Evolutionary conservation across 2,888 invertebrate species (phyloP).

Genomic region (Lamproptera curius): DNA sequence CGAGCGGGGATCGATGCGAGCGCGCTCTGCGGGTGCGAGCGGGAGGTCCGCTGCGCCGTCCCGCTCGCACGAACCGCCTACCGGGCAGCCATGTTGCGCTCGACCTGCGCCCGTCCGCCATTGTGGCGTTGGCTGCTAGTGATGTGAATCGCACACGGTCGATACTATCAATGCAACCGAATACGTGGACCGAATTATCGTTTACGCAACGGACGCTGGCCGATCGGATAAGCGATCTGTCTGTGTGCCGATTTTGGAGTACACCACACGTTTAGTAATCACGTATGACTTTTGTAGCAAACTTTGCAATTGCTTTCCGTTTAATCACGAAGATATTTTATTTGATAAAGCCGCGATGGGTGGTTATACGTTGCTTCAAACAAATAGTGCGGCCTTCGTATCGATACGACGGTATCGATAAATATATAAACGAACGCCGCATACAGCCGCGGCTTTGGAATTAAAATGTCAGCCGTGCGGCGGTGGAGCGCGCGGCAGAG

Average conservation of each 20-base stretch:
- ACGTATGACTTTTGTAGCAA: no score
- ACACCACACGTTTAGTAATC: no score
- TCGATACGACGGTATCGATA: slow-evolving; percentile 62
- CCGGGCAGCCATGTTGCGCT: slow-evolving; percentile 78
- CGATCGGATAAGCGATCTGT: slow-evolving; percentile 26
- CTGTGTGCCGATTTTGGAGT: no score
- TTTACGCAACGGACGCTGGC: no score
- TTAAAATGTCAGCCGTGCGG: slow-evolving; percentile 78
- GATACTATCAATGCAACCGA: slow-evolving; percentile 45
- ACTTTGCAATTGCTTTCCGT: no score
- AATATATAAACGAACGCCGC: slow-evolving; percentile 50
- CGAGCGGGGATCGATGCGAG: slow-evolving; percentile 77
- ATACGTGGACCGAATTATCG: no score
- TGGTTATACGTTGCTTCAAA: no score
- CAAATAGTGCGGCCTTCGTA: no score
- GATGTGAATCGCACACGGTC: slow-evolving; percentile 60
- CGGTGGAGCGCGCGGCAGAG: slow-evolving; percentile 51
- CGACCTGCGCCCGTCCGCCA: slow-evolving; percentile 78
- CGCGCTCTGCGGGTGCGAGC: slow-evolving; percentile 66
- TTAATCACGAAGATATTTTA: no score
- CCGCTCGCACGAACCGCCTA: slow-evolving; percentile 73
- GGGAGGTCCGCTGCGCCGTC: slow-evolving; percentile 54
- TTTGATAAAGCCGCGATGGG: no score
- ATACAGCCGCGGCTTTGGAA: slow-evolving; percentile 66
- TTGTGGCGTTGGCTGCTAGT: slow-evolving; percentile 75